phyloP scores from a whole-genome alignment of 2,113 vertebrate species.

The Amphiprion percula region DNA sequence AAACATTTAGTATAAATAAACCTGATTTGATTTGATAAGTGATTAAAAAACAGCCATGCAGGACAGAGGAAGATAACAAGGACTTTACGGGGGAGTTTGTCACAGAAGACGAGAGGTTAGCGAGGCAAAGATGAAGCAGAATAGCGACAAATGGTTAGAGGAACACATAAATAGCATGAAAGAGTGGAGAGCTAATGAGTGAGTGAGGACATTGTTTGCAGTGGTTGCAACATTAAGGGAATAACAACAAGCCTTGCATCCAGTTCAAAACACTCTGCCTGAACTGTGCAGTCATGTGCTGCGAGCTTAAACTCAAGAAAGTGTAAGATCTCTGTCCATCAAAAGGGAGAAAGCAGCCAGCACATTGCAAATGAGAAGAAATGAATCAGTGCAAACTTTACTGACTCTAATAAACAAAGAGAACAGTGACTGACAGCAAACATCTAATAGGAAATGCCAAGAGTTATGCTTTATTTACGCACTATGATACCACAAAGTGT shows the following conservation, averaged over 20 bases:
- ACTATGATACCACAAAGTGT: neutral
- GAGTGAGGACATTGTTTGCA: conserved; percentile 15
- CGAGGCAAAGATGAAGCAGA: neutral
- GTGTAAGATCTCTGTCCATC: conserved; percentile 47
- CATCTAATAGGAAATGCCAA: conserved; percentile 3
- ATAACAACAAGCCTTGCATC: neutral
- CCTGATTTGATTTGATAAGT: no score
- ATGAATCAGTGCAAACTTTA: conserved; percentile 26
- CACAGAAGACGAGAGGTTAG: neutral
- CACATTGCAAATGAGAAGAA: conserved; percentile 41
- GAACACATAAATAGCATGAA: neutral
- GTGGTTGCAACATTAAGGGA: conserved; percentile 14
- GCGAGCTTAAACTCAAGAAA: conserved; percentile 29
- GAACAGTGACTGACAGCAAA: neutral
- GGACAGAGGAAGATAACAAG: neutral
- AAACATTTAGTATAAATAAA: no score
- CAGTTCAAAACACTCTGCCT: conserved; percentile 24
- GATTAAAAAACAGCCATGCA: no score
- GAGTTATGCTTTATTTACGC: neutral
- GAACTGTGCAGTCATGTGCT: conserved; percentile 10
- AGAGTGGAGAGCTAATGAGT: conserved; percentile 16
- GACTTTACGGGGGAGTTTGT: no score
- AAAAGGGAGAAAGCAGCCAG: conserved; percentile 26
- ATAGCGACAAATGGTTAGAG: neutral
- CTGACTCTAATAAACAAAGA: conserved; percentile 23